phyloP scores from a whole-genome alignment of 2,113 vertebrate genomes.

The Amia ocellicauda region DNA sequence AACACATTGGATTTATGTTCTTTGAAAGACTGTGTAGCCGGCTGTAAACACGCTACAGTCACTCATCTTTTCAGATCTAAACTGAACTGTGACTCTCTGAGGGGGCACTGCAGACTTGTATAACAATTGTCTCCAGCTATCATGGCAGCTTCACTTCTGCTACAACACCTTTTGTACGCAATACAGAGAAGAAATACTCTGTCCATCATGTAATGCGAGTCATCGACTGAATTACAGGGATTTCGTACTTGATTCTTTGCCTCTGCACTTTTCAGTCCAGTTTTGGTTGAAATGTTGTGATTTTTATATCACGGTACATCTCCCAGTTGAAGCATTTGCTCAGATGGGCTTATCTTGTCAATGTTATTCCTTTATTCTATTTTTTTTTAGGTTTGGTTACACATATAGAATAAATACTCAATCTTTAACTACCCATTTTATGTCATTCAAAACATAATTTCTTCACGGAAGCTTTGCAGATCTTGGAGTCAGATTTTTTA shows the following conservation, averaged over 20 bases:
- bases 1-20: too few relatives aligned
- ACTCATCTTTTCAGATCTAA: constrained; percentile 42
- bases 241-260: constrained; percentile 30
- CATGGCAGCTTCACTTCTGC: constrained; percentile 38
- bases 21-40: too few relatives aligned
- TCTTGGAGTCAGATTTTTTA: neutral
- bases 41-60: constrained; percentile 35
- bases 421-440: too few relatives aligned
- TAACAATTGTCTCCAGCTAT: constrained; percentile 23
- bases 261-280: constrained; percentile 19
- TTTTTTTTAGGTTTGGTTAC: too few relatives aligned
- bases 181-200: constrained; percentile 20
- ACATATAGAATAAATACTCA: too few relatives aligned
- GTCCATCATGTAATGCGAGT: constrained; percentile 27
- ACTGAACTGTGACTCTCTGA: constrained; percentile 40
- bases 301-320: too few relatives aligned
- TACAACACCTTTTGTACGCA: constrained; percentile 36
- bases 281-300: too few relatives aligned
- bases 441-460: too few relatives aligned
- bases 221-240: constrained; percentile 48
- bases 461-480: neutral
- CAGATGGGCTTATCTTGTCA: too few relatives aligned
- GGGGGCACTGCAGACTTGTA: constrained; percentile 34
- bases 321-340: too few relatives aligned
- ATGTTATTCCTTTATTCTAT: too few relatives aligned